These are phyloP conservation scores for Drosophila ezoana DNA, from an alignment of 2,888 invertebrate genomes.

Conservation along the genomic window DNA sequence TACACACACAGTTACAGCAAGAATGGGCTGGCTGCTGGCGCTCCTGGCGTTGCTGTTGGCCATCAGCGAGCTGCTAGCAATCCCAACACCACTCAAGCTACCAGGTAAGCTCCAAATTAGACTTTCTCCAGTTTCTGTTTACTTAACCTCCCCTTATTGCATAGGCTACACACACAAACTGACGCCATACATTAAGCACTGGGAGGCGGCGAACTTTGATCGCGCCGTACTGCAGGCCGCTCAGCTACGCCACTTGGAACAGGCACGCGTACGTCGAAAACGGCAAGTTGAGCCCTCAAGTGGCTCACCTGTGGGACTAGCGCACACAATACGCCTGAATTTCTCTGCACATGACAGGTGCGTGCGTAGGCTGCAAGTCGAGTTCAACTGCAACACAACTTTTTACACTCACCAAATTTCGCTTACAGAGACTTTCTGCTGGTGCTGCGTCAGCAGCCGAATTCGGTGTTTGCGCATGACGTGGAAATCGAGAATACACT, in stretches of 20 bases:
- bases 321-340: slow-evolving; percentile 84
- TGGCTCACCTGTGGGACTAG: slow-evolving; percentile 79
- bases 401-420: slow-evolving; percentile 39
- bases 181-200: slow-evolving; percentile 92
- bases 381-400: slow-evolving; percentile 14
- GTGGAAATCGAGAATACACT: slow-evolving; percentile 91
- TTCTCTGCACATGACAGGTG: slow-evolving; percentile 85
- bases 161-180: slow-evolving; percentile 87
- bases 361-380: slow-evolving; percentile 38
- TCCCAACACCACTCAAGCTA: slow-evolving; percentile 84
- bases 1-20: slow-evolving; percentile 47
- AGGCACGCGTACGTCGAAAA: slow-evolving; percentile 83
- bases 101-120: slow-evolving; percentile 79
- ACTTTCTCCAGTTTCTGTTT: slow-evolving; percentile 12
- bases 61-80: slow-evolving; percentile 83
- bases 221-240: slow-evolving; percentile 84
- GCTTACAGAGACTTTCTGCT: slow-evolving; percentile 91
- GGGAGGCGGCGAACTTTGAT: slow-evolving; percentile 92
- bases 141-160: slow-evolving; percentile 5
- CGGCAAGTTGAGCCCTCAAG: slow-evolving; percentile 78
- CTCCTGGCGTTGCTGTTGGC: slow-evolving; percentile 84
- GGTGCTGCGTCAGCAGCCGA: slow-evolving; percentile 90
- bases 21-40: slow-evolving; percentile 84
- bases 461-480: slow-evolving; percentile 90
- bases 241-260: slow-evolving; percentile 84